Evolutionary conservation across 2,888 invertebrate genomes (phyloP).

Genomic region (Parelbella ahira): DNA sequence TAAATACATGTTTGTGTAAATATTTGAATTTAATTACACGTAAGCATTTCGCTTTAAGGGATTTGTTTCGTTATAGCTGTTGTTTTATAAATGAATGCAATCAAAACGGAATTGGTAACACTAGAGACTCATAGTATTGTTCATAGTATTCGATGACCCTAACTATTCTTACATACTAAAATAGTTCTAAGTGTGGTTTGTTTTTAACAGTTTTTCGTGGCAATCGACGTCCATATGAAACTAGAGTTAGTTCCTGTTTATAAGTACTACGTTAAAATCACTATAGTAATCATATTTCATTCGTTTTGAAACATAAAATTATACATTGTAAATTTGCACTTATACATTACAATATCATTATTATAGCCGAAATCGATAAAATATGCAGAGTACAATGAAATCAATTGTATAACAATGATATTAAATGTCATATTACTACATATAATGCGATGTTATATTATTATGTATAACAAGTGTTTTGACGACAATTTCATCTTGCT

Average conservation of each 20-base stretch:
- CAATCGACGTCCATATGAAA: conserved; percentile 18
- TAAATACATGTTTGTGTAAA: conserved; percentile 41
- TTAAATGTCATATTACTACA: neutral
- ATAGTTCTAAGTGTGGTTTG: neutral
- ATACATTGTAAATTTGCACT: conserved; percentile 7
- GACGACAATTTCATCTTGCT: conserved; percentile 28
- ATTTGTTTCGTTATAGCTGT: conserved; percentile 27
- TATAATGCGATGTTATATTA: neutral
- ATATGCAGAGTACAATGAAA: conserved; percentile 19
- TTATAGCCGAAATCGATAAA: conserved; percentile 10
- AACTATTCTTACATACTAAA: neutral
- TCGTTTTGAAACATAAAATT: conserved; percentile 1
- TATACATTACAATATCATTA: conserved; percentile 10
- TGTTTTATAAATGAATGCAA: conserved; percentile 15
- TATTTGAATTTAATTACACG: conserved; percentile 35
- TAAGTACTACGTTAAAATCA: conserved; percentile 4
- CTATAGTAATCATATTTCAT: neutral
- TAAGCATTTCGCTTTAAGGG: conserved; percentile 10
- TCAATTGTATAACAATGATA: conserved; percentile 2
- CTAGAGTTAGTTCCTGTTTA: conserved; percentile 20
- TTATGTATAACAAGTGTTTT: conserved; percentile 19
- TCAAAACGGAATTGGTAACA: conserved; percentile 28
- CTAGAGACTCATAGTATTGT: conserved; percentile 32
- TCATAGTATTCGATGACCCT: conserved; percentile 8
- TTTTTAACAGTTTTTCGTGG: neutral